Evolutionary conservation across 2,888 invertebrate genomes (phyloP), one percentile per base, ranked within the genome.

Genomic region (Choreutis nemorana): DNA sequence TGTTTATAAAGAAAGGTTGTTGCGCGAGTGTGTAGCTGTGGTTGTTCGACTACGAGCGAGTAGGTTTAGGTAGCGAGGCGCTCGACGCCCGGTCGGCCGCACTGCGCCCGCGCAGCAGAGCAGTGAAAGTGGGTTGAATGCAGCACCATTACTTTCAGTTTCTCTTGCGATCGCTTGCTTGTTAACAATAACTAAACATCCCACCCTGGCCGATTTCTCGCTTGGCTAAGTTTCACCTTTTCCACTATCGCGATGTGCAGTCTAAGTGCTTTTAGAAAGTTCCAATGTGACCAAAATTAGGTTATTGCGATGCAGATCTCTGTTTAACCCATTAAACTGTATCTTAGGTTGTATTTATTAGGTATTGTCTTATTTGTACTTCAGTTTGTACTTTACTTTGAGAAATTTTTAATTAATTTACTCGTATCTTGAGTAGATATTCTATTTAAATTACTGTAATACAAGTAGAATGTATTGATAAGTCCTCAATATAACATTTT

Each of bases 91-190:
- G 32, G 23, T 14, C 38, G 29, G 28, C 31, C 26, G 32, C 39
- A 41, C 36, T 36, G 54, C 52, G 49, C 50, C 45, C 40, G 61
- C 55, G 58, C 58, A 55, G 47, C 51, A 43, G 46, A 59, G 45
- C 63, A 77, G 77, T 77, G 77, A 78, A 78, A 78, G 77, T 78
- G 75, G 77, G 77, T 75, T 77, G 77, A 62, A 63, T 65, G 65
- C 70, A 66, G 61, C 67, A 68, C 66, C 63, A 71, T 73, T 67
- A 77, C 77, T 77, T 77, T 77, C 75, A 64, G 66, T 78, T 77
- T 77, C 75, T 73, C 73, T 73, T 64, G 72, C 62, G 65, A 59
- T 60, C 63, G 62, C 61, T 55, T 55, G 65, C 65, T 70, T 67
- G 72, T 67, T 75, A n/a, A 77, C 75, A 75, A 77, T 75, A n/a